Evolutionary conservation across 2,113 vertebrate genomes (phyloP), one percentile per base, ranked within the genome.

Genomic region (Callaeas wilsoni): DNA sequence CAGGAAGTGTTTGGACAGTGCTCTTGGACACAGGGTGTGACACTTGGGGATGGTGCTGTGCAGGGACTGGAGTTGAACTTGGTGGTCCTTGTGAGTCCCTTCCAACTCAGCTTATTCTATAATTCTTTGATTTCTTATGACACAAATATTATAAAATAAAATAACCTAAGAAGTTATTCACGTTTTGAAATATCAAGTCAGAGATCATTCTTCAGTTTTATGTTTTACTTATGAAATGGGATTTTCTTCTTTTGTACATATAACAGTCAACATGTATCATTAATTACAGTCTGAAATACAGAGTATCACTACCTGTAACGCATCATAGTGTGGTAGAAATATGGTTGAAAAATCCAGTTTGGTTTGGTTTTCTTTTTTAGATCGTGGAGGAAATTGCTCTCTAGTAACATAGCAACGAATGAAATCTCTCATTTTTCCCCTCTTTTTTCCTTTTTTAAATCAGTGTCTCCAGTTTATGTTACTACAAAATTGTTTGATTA

Each of bases 381-480:
- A 11, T 8, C 52, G 6, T 29, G 7, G 8, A 19, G 13, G 7
- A 25, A 44, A 4, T 3, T 73, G 18, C 6, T 83, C 17, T 84
- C 17, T 63, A 53, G 25, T 49, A 82, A 42, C 13, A n/a, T 26
- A 64, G 42, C 35, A 91, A 55, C 20, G 65, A 84, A 59, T 20
- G 1, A 67, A 75, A 42, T 57, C 0, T 35, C 30, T 64, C 4
- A 6, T 1, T 5, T 42, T 64, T 12, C 1, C 1, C 9, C 2
- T 6, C 1, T 3, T 59, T 33, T 73, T 8, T 5, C 0, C 7
- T 10, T 47, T 81, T 62, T 56, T 5, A 0, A 9, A 46, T 64
- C 26, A 20, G 2, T 71, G 39, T 60, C 9, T 87, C 8, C 33
- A 47, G 4, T 50, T 84, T 37, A 42, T 71, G 16, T 75, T 68